Evolutionary conservation across 2,113 vertebrate genomes (phyloP), one percentile per base, ranked within the genome.

Genomic region (Podarcis raffonei): DNA sequence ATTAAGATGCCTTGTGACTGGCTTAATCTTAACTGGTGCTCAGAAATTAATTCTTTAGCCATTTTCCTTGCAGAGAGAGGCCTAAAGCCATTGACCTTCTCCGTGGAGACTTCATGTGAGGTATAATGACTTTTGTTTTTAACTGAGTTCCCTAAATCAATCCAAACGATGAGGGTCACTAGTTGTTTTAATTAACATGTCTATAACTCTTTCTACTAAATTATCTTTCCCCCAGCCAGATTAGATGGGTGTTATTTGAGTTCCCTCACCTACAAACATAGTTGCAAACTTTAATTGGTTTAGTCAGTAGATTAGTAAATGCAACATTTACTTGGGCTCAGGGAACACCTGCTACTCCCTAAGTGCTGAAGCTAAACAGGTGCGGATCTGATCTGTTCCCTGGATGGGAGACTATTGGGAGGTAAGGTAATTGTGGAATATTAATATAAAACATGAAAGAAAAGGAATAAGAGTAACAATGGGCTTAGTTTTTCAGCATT

Each of bases 11-110:
- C 1, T 0, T 32, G 22, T 88, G 30, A 85, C 68, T 59, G 42
- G 30, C 81, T 79, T 12, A 7, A 71, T 59, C 0, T 0, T 27
- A 35, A 76, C 0, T 7, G 4, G 79, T 20, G 12, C 71, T 92
- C 59, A 80, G 65, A 87, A 68, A 86, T 86, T 71, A 90, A 72
- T 83, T 30, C 57, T 79, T 32, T 84, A 79, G 37, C 11, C 57
- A 78, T 84, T 81, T 13, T 2, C 27, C 20, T 85, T 75, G 3
- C 6, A 90, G 91, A 91, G 22, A 5, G 0, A 0, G 1, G 1
- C 23, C 4, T 0, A 89, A 90, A 66, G 76, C 3, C 20, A 9
- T 13, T 32, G 53, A 9, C 3, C n/a, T 13, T 74, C 48, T 57
- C 11, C 12, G 84, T 57, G 1, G 12, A 15, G 79, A 84, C 23